Conservation (phyloP, 2,113 vertebrate species). For the Rhinolophus sinicus region DNA sequence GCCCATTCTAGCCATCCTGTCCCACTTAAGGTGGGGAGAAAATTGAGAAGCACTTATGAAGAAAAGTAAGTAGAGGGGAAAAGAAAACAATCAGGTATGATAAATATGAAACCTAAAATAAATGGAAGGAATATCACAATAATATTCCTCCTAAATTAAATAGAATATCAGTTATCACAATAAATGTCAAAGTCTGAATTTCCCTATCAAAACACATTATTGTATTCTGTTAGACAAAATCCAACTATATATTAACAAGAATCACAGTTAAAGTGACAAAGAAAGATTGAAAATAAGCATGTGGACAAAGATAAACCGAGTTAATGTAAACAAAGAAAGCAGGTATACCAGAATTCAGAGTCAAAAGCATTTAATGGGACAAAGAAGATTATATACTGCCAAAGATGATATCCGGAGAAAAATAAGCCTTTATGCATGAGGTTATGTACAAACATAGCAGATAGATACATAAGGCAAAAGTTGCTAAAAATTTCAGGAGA, state of each 20-base stretch:
- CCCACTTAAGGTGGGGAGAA: accelerated
- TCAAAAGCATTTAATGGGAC: not conserved
- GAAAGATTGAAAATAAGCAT: not conserved
- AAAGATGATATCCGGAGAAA: conserved; percentile 1
- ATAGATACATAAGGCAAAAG: not conserved
- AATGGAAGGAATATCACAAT: not conserved
- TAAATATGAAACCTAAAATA: conserved; percentile 41
- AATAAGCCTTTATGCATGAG: not conserved
- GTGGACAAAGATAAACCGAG: not conserved
- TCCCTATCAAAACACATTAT: not conserved
- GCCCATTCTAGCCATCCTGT: not conserved
- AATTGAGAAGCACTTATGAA: not conserved
- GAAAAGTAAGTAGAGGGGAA: not conserved
- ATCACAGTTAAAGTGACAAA: conserved; percentile 19
- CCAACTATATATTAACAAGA: not conserved
- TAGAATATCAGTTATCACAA: not conserved
- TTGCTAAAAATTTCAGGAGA: not conserved
- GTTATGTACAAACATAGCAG: not conserved
- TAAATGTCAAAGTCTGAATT: conserved; percentile 29
- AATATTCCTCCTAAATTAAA: not conserved
- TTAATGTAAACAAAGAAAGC: not conserved
- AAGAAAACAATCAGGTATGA: not conserved
- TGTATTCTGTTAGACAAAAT: conserved; percentile 21
- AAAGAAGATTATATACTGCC: not conserved
- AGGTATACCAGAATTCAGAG: not conserved